Conservation (phyloP, 2,113 vertebrate genomes). For the Rafetus swinhoei region DNA sequence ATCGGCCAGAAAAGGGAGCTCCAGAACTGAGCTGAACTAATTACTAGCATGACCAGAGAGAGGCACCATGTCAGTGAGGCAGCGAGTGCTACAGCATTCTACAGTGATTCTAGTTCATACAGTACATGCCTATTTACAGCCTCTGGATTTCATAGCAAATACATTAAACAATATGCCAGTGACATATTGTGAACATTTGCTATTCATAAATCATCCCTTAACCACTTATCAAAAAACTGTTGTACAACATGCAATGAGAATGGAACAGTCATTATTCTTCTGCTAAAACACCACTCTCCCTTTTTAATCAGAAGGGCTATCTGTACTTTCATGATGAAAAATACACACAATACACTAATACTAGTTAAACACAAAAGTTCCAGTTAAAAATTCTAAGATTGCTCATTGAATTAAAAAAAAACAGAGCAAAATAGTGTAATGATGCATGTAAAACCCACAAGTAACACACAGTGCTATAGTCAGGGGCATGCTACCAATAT, state of each 20-base stretch:
- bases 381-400: slow-evolving; percentile 1
- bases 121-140: neutral
- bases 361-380: neutral
- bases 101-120: neutral
- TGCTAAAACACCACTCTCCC: neutral
- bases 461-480: neutral
- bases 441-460: neutral
- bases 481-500: neutral
- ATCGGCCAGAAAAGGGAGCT: no score
- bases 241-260: slow-evolving; percentile 13
- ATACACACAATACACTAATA: neutral
- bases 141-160: neutral
- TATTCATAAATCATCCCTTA: neutral
- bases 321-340: slow-evolving; percentile 7
- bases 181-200: neutral
- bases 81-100: neutral
- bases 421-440: neutral
- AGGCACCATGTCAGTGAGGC: no score
- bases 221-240: neutral
- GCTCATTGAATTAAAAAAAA: neutral
- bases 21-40: no score
- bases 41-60: no score
- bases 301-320: slow-evolving; percentile 4
- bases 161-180: neutral
- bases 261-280: neutral